These are phyloP conservation scores for Drosophila saltans DNA, from an alignment of 1,140 invertebrate genomes.

Conservation along the genomic window DNA sequence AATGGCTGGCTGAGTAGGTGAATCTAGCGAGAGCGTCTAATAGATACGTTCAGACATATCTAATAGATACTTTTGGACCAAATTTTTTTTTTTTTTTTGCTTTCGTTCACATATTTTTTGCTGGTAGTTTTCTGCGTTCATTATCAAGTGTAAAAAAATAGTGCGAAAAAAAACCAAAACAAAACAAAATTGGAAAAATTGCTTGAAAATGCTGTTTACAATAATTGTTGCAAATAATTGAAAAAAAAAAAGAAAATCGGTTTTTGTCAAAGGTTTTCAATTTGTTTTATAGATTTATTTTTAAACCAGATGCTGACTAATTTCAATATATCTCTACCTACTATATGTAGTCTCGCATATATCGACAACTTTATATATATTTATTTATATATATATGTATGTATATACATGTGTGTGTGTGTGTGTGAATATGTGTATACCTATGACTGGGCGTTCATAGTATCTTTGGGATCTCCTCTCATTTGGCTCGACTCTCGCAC, in stretches of 20 bases:
- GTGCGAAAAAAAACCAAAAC: not conserved
- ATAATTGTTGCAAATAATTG: not conserved
- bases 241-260: not conserved
- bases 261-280: not conserved
- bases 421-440: not conserved
- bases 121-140: conserved; percentile 2
- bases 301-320: conserved; percentile 19
- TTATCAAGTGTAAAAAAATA: not conserved
- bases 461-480: conserved; percentile 19
- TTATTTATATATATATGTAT: conserved; percentile 11
- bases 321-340: conserved; percentile 3
- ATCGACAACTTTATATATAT: conserved; percentile 25
- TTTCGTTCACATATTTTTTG: no score
- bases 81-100: conserved; percentile 22
- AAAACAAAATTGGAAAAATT: not conserved
- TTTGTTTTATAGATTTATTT: conserved; percentile 1
- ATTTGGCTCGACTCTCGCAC: conserved; percentile 2
- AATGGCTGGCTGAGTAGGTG: conserved; percentile 37
- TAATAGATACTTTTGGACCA: conserved; percentile 36
- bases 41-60: conserved; percentile 37
- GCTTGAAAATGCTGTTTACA: not conserved
- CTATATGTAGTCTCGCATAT: conserved; percentile 35
- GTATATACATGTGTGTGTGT: conserved; percentile 17
- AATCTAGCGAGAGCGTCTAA: conserved; percentile 27
- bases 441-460: conserved; percentile 23